phyloP scores from a whole-genome alignment of 2,113 vertebrate genomes.

The Gadus chalcogrammus region DNA sequence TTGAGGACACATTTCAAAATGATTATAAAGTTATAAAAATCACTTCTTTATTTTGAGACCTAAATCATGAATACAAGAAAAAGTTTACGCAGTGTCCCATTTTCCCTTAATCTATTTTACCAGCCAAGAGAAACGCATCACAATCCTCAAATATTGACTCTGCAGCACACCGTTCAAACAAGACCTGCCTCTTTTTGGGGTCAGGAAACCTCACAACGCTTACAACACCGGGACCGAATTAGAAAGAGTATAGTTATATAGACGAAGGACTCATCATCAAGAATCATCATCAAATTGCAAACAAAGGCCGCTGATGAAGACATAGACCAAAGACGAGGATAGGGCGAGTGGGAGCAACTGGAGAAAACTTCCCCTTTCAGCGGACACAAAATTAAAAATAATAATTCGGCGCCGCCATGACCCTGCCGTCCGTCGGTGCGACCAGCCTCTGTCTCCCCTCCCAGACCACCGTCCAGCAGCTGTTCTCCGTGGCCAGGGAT shows the following conservation, averaged over 20 bases:
- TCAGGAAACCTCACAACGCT: not conserved
- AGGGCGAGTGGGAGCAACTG: not conserved
- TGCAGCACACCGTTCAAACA: not conserved
- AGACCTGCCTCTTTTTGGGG: not conserved
- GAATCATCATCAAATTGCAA: not conserved
- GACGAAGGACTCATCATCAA: not conserved
- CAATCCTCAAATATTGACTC: conserved; percentile 5
- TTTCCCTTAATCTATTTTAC: not conserved
- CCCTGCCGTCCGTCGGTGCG: conserved; percentile 38
- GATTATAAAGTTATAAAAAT: not conserved
- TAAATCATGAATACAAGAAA: no score
- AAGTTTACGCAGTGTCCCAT: not conserved
- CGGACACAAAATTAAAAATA: not conserved
- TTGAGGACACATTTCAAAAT: not conserved
- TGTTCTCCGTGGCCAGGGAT: conserved; percentile 63
- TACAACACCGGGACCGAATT: not conserved
- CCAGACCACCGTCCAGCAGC: conserved; percentile 55
- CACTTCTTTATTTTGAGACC: not conserved
- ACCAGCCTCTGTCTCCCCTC: conserved; percentile 57
- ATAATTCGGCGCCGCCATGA: conserved; percentile 1
- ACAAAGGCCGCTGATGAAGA: not conserved
- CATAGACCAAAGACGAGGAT: not conserved
- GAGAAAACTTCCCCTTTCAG: conserved; percentile 5
- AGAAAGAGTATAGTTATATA: not conserved
- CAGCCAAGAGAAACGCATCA: not conserved